Base-by-base conservation (phyloP, 2,888 invertebrate genomes). In the Tryphoninae sp. region DNA sequence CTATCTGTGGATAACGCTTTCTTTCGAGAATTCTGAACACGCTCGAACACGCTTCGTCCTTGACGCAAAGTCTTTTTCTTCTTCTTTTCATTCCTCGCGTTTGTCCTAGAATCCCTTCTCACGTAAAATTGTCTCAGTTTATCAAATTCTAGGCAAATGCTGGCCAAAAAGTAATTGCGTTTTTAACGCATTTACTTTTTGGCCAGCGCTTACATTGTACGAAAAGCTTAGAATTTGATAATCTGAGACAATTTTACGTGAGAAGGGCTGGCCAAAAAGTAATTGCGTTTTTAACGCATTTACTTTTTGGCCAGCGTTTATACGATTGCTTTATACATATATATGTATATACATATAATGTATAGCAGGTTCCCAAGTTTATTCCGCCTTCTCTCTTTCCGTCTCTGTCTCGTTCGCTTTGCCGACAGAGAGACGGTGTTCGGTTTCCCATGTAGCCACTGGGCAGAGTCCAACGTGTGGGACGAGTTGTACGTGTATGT, bases 401-500 rank as follows among this genome's bases (percentile, higher is more conserved):
- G 59, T 65, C 51, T 65, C 45, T 11, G 58, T 53, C 62, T 53
- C 67, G 49, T 53, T 11, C 19, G 71, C 8, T 49, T 33, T 16
- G 68, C 64, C 72, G 79, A 76, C 64, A 53, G 68, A 73, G 72
- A 67, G 64, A 73, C 73, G 82, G 79, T 82, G 72, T 79, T 82
- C 42, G 82, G 82, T 77, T 82, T 82, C 73, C 59, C 82, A 76
- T 76, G 73, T 45, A 49, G 79, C 64, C 76, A 73, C 72, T 76
- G 79, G 62, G 51, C 82, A 59, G 59, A 69, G 53, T 71, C 65
- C 65, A 22, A 13, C 13, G 49, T 69, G 11, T 59, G 26, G 40
- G 61, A 51, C 13, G 16, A 55, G 23, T 53, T 69, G 62, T 26
- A 9, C 23, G 59, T 19, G 40, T 51, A 58, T 75, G 64, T 45